Percentiles rank a stretch among this genome's conserved stretches.
Conservation (phyloP, 1,140 invertebrate genomes). For the Platyura marginata region DNA sequence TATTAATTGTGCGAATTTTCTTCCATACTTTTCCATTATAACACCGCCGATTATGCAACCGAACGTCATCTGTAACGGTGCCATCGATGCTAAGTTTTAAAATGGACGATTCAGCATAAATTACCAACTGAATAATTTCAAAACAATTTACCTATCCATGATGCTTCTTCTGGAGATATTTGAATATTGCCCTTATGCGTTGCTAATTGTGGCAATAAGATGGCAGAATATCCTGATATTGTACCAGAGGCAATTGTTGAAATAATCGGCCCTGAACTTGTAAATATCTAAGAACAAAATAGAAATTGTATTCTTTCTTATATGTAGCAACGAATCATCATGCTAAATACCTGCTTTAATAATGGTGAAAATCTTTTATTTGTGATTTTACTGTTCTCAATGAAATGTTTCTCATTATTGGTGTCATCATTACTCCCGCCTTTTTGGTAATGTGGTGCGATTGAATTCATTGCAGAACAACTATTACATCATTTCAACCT, state of each 20-base stretch:
- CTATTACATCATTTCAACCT: too few species aligned
- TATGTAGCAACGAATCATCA: neutral
- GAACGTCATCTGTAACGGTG: conserved; percentile 35
- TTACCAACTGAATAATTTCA: neutral
- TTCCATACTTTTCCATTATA: conserved; percentile 44
- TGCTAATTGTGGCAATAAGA: conserved; percentile 38
- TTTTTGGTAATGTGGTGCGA: too few species aligned
- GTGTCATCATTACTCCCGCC: too few species aligned
- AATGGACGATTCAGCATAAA: neutral
- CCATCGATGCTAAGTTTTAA: conserved; percentile 30
- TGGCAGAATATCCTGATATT: conserved; percentile 38
- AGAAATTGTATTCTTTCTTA: neutral
- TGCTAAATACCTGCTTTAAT: neutral
- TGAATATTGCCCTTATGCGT: conserved; percentile 21
- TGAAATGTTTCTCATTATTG: neutral
- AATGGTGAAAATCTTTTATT: neutral
- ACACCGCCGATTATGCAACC: conserved; percentile 36
- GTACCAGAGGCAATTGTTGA: conserved; percentile 11
- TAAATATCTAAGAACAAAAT: neutral
- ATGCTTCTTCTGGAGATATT: conserved; percentile 28
- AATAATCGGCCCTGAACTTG: neutral
- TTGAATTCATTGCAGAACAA: too few species aligned
- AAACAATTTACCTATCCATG: conserved; percentile 45
- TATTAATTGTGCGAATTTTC: conserved; percentile 37
- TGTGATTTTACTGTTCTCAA: neutral